Percentiles rank a stretch among this genome's conserved stretches.
Conservation (phyloP, 1,140 invertebrate genomes). For the Scylla paramamosain region DNA sequence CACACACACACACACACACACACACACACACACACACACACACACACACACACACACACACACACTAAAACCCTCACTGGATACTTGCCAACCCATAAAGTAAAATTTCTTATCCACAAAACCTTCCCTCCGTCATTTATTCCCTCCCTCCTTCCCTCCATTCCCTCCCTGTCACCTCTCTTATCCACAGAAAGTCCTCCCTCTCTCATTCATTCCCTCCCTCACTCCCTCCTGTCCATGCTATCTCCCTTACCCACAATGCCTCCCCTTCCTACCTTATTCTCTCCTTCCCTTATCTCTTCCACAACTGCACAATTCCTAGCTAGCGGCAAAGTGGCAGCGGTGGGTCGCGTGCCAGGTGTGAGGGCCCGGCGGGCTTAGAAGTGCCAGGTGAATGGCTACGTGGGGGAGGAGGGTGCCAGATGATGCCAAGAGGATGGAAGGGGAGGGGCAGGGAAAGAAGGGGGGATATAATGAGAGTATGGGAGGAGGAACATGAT, state of each 20-base stretch:
- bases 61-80: neutral
- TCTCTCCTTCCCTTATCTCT: neutral
- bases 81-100: neutral
- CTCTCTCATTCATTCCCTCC: neutral
- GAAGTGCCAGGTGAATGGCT: neutral
- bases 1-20: no score
- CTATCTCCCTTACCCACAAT: neutral
- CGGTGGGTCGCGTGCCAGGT: neutral
- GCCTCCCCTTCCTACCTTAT: neutral
- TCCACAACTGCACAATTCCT: neutral
- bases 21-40: no score
- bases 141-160: neutral
- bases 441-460: neutral
- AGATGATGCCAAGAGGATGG: neutral
- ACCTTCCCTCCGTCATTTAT: neutral
- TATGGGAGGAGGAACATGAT: no score
- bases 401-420: neutral
- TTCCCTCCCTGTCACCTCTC: no score
- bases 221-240: neutral
- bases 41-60: no score
- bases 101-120: slow-evolving; percentile 10
- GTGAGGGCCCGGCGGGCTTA: neutral
- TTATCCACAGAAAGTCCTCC: no score
- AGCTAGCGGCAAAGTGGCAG: neutral
- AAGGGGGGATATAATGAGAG: no score